These are phyloP conservation scores for Magallana angulata DNA, from an alignment of 1,140 invertebrate genomes.

Conservation along the genomic window DNA sequence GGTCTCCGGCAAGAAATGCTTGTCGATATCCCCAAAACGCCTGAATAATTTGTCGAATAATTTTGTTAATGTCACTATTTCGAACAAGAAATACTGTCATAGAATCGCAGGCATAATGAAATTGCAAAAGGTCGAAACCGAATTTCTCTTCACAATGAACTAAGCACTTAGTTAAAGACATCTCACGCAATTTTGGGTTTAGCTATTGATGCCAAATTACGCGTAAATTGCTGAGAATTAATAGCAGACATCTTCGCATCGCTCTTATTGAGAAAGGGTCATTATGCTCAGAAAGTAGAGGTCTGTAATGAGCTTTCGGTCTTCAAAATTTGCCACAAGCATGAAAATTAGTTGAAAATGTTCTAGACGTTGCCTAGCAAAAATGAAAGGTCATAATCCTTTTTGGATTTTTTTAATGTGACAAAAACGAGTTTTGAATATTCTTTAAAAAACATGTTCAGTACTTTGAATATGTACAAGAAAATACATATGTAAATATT, in stretches of 20 bases:
- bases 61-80: conserved; percentile 29
- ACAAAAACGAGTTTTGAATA: no score
- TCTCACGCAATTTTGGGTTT: conserved; percentile 36
- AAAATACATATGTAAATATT: no score
- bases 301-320: conserved; percentile 10
- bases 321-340: conserved; percentile 30
- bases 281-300: conserved; percentile 20
- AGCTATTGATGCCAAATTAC: conserved; percentile 43
- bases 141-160: conserved; percentile 34
- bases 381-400: not conserved
- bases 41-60: conserved; percentile 38
- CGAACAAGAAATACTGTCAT: conserved; percentile 1
- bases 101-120: conserved; percentile 27
- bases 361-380: not conserved
- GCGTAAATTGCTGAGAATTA: conserved; percentile 43
- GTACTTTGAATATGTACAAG: no score
- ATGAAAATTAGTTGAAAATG: conserved; percentile 16
- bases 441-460: no score
- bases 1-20: not conserved
- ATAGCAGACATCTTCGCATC: conserved; percentile 23
- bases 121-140: conserved; percentile 32
- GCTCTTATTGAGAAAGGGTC: conserved; percentile 29
- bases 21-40: conserved; percentile 29
- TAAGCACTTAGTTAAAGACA: conserved; percentile 36
- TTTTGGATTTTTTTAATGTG: no score